These are phyloP conservation scores for Euschistus heros DNA, from an alignment of 1,140 invertebrate genomes.

Conservation along the genomic window DNA sequence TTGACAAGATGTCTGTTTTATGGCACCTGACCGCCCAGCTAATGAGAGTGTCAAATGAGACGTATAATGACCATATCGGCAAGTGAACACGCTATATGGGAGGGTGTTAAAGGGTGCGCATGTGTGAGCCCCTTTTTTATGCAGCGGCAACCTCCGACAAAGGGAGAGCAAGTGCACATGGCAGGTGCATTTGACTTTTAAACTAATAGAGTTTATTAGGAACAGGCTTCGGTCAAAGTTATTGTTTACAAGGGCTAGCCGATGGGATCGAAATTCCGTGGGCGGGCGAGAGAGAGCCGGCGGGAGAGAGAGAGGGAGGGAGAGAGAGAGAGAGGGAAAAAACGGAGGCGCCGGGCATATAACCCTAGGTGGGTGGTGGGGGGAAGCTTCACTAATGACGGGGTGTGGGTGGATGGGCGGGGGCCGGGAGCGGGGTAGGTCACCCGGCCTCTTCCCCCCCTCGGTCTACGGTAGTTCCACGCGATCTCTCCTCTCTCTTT, in stretches of 20 bases:
- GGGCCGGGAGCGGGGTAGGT: constrained; percentile 21
- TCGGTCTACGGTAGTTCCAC: neutral
- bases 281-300: neutral
- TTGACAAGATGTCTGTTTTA: too few relatives aligned
- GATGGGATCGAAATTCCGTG: constrained; percentile 15
- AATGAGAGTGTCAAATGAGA: too few relatives aligned
- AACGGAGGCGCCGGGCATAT: constrained; percentile 23
- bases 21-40: too few relatives aligned
- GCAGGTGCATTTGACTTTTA: too few relatives aligned
- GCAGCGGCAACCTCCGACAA: too few relatives aligned
- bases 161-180: too few relatives aligned
- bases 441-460: constrained; percentile 17
- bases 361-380: constrained; percentile 20
- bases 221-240: constrained; percentile 4
- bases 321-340: constrained; percentile 8
- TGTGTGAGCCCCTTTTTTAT: too few relatives aligned
- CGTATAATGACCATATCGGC: too few relatives aligned
- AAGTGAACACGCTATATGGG: too few relatives aligned
- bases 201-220: too few relatives aligned
- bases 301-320: constrained; percentile 16
- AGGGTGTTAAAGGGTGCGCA: too few relatives aligned
- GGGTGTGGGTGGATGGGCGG: constrained; percentile 17
- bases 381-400: constrained; percentile 24
- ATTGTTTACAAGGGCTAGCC: constrained; percentile 8
- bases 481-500: neutral